phyloP scores from a whole-genome alignment of 2,797 vertebrate species.

The Dicrostonyx torquatus region DNA sequence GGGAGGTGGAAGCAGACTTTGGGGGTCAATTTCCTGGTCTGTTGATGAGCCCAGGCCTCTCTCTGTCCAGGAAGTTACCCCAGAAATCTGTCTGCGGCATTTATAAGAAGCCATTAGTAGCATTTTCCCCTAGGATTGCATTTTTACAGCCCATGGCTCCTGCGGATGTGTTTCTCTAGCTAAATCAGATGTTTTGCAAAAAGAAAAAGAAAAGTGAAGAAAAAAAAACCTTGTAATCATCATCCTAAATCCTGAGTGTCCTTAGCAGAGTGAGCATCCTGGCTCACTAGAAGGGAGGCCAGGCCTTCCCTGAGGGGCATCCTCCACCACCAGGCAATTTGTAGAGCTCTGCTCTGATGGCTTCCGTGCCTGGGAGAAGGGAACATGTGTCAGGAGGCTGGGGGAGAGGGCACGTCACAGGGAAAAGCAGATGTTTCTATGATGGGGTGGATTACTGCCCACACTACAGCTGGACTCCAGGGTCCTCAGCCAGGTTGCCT shows the following conservation, averaged over 20 bases:
- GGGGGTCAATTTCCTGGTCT: neutral
- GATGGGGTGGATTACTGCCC: neutral
- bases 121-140: neutral
- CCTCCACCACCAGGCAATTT: neutral
- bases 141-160: constrained; percentile 52
- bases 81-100: constrained; percentile 16
- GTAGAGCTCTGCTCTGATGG: constrained; percentile 39
- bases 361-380: neutral
- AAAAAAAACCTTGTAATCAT: neutral
- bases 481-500: neutral
- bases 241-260: constrained; percentile 57
- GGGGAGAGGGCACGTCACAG: neutral
- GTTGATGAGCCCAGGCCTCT: neutral
- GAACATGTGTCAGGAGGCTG: neutral
- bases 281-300: constrained; percentile 68
- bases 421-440: neutral
- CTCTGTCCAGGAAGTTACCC: neutral
- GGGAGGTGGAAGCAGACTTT: neutral
- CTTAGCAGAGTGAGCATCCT: neutral
- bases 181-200: constrained; percentile 72
- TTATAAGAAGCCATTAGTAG: constrained; percentile 37
- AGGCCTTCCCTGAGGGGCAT: constrained; percentile 30
- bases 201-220: neutral
- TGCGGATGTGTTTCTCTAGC: constrained; percentile 57
- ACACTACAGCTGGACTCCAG: neutral